Percentiles rank a stretch among this genome's conserved stretches.
Conservation (phyloP, 2,113 vertebrate genomes). For the Azemiops feae region DNA sequence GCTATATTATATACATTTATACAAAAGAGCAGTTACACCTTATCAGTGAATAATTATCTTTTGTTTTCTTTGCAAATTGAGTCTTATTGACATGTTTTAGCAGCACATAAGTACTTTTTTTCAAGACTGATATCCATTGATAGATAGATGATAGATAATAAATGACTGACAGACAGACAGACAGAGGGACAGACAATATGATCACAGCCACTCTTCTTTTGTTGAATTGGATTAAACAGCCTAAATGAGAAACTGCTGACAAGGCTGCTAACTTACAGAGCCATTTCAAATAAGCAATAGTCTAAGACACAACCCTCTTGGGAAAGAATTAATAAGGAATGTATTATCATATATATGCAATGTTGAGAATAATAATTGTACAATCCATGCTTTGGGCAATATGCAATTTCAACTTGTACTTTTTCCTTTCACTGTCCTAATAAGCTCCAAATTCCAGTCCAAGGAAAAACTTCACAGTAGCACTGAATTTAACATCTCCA, state of each 20-base stretch:
- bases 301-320: constrained; percentile 44
- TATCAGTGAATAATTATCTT: background rate
- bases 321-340: constrained; percentile 67
- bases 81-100: background rate
- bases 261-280: constrained; percentile 53
- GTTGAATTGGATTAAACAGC: constrained; percentile 45
- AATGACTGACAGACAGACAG: background rate
- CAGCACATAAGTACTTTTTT: background rate
- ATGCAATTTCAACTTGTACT: constrained; percentile 41
- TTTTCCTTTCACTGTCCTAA: background rate
- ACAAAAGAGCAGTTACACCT: background rate
- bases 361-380: constrained; percentile 56
- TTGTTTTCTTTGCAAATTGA: background rate
- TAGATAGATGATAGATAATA: background rate
- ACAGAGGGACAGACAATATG: background rate
- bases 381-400: constrained; percentile 49
- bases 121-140: background rate
- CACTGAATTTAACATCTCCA: constrained; percentile 18
- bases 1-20: background rate
- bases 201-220: constrained; percentile 26
- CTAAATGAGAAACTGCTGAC: constrained; percentile 49
- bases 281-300: constrained; percentile 62
- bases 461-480: constrained; percentile 26
- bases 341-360: constrained; percentile 62
- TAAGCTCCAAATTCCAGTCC: constrained; percentile 16